Conservation (phyloP, 2,888 invertebrate species). For the Fragum sueziense region DNA sequence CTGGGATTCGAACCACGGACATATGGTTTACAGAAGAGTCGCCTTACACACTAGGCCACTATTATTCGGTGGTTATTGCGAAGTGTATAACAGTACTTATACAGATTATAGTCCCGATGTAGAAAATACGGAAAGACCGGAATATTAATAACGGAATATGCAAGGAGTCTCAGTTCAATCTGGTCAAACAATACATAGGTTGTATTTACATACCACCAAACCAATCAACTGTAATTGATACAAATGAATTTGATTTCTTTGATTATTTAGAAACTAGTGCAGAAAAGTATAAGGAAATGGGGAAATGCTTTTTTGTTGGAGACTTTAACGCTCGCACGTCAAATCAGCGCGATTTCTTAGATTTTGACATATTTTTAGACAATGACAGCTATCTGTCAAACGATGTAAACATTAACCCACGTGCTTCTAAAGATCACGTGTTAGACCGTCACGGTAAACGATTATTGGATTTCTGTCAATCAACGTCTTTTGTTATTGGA, state of each 20-base stretch:
- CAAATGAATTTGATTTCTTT: slow-evolving; percentile 14
- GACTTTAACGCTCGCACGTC: background rate
- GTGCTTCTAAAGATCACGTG: slow-evolving; percentile 18
- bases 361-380: slow-evolving; percentile 25
- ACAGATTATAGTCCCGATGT: too few relatives aligned
- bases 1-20: too few relatives aligned
- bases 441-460: slow-evolving; percentile 25
- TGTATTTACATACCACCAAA: slow-evolving; percentile 26
- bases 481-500: slow-evolving; percentile 11
- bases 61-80: too few relatives aligned
- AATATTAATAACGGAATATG: too few relatives aligned
- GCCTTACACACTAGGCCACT: too few relatives aligned
- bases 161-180: too few relatives aligned
- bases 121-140: too few relatives aligned
- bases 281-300: background rate
- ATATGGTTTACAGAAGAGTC: too few relatives aligned
- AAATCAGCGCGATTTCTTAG: slow-evolving; percentile 4
- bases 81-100: too few relatives aligned
- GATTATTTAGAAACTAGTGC: background rate
- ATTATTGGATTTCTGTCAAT: slow-evolving; percentile 16
- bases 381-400: slow-evolving; percentile 15
- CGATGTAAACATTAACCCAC: slow-evolving; percentile 15
- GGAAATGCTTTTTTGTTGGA: background rate
- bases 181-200: slow-evolving; percentile 21
- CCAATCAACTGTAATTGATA: slow-evolving; percentile 9